Base-by-base conservation (phyloP, 2,797 vertebrate species). In the Gambelia wislizenii region DNA sequence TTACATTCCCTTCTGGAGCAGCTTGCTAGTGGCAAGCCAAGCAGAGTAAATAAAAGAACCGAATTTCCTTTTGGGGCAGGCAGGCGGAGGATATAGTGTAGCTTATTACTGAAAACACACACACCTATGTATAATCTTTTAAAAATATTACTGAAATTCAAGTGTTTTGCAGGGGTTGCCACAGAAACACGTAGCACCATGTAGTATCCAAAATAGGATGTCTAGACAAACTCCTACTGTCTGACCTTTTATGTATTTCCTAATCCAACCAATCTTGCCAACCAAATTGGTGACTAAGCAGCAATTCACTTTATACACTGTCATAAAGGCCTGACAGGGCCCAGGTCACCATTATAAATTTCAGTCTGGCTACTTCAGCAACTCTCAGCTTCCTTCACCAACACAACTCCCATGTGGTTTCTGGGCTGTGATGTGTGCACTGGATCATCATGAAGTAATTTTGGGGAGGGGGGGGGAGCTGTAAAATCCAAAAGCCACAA, bases 141-240 rank as follows among this genome's bases (percentile, higher is more conserved):
- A 78, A 94, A 94, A 91, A 94, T 91, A 80, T 87, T 84, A 83
- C 94, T 95, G 91, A 94, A 96, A 96, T 93, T 92, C 77, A 86
- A 93, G 94, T 95, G 96, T 97, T 96, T 96, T 96, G 92, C 91
- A 91, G 87, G 83, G 91, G 96, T 96, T 96, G 96, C 96, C 92
- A 96, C 94, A 95, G 96, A 96, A 95, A 97, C 96, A 78, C 85
- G 33, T 76, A 91, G 91, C 91, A 89, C 75, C 20, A 16, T 54
- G 87, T 90, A 91, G 95, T 90, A 95, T 96, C 96, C 96, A 96
- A 96, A 97, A 97, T 95, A 96, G 95, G 93, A 94, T 82, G 97
- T 98, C 97, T 97, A 97, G 97, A 97, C 97, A 95, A 93, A 97
- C 97, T 97, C 97, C 97, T 96, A 97, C 97, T 96, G 96, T 96